Evolutionary conservation across 2,113 vertebrate genomes (phyloP).

Genomic region (Coturnix japonica): DNA sequence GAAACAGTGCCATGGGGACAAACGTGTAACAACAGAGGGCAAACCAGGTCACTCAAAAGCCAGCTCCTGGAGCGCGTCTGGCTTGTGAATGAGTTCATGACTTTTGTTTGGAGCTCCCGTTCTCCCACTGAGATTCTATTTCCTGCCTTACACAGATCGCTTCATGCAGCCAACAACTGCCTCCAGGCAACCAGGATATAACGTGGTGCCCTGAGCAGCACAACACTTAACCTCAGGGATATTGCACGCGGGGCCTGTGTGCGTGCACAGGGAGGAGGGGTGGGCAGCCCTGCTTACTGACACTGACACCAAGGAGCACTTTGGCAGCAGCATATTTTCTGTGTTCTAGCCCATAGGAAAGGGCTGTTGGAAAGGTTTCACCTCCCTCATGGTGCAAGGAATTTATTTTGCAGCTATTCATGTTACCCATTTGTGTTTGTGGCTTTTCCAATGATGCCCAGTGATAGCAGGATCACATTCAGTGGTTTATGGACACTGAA

Average conservation of each 20-base stretch:
- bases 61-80: background rate
- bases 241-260: background rate
- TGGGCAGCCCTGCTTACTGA: background rate
- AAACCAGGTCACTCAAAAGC: constrained; percentile 2
- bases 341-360: background rate
- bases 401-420: background rate
- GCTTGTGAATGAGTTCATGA: background rate
- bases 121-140: background rate
- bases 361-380: rapidly evolving
- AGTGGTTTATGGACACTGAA: background rate
- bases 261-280: background rate
- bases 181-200: constrained; percentile 8
- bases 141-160: background rate
- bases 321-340: background rate
- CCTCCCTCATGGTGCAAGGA: rapidly evolving
- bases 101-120: background rate
- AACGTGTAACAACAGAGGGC: constrained; percentile 1
- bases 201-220: background rate
- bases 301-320: rapidly evolving
- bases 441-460: background rate
- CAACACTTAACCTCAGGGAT: background rate
- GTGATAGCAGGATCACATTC: rapidly evolving
- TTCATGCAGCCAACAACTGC: background rate
- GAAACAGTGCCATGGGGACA: background rate
- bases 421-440: background rate